Percentiles rank a stretch among this genome's conserved stretches.
phyloP scores from a whole-genome alignment of 2,888 invertebrate species.

The Andrena trimmerana region DNA sequence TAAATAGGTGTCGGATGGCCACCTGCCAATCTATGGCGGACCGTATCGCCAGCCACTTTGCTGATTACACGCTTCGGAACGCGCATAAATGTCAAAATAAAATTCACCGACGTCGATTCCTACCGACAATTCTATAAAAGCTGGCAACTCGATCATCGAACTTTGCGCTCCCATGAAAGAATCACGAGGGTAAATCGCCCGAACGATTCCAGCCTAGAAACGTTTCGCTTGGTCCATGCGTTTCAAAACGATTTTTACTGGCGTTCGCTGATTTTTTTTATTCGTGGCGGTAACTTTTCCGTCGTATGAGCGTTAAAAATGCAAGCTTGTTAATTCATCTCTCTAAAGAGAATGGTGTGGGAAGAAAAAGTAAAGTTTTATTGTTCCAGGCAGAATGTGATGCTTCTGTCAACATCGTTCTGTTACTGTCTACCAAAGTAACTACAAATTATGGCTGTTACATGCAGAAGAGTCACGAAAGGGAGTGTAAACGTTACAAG shows the following conservation, averaged over 20 bases:
- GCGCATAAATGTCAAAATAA: constrained; percentile 60
- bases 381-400: background rate
- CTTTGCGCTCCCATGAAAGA: constrained; percentile 21
- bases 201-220: constrained; percentile 30
- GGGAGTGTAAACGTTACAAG: constrained; percentile 13
- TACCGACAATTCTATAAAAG: constrained; percentile 47
- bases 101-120: constrained; percentile 55
- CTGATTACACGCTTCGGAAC: constrained; percentile 72
- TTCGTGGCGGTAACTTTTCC: background rate
- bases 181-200: constrained; percentile 3
- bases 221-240: constrained; percentile 4
- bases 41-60: constrained; percentile 68
- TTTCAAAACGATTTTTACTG: background rate
- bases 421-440: background rate
- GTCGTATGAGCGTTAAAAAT: no score
- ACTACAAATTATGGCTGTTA: constrained; percentile 14
- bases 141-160: constrained; percentile 44
- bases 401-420: background rate
- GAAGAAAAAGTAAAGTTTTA: constrained; percentile 4
- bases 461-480: background rate
- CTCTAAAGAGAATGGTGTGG: no score
- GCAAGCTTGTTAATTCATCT: no score
- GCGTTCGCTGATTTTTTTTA: background rate
- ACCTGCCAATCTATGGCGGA: constrained; percentile 48
- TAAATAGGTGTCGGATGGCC: constrained; percentile 42